phyloP scores from a whole-genome alignment of 23 tunicate genomes.

The Ascidia mentula region DNA sequence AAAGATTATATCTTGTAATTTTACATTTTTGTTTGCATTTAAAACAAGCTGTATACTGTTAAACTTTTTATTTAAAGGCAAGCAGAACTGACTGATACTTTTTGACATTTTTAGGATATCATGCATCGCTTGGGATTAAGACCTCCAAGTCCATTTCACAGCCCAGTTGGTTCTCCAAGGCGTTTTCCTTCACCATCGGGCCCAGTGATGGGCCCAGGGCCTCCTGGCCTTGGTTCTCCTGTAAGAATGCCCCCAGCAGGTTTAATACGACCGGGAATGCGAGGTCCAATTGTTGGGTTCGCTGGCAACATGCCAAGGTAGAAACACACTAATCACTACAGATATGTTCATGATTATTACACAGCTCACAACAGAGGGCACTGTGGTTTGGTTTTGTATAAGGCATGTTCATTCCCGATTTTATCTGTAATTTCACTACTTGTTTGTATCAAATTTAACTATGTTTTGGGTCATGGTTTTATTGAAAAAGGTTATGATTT shows the following conservation, averaged over 20 bases:
- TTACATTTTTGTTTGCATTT: no score
- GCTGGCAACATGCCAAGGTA: neutral
- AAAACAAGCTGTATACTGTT: neutral
- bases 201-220: neutral
- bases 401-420: no score
- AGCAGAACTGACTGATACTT: neutral
- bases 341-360: no score
- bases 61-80: neutral
- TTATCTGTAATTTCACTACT: no score
- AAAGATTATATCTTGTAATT: neutral
- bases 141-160: conserved; percentile 25
- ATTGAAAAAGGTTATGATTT: no score
- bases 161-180: conserved; percentile 60
- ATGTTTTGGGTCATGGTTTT: no score
- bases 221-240: neutral
- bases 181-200: conserved; percentile 26
- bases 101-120: conserved; percentile 38
- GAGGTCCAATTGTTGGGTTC: neutral
- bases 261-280: neutral
- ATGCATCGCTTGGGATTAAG: conserved; percentile 54
- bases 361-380: no score
- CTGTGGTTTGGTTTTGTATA: no score
- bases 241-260: conserved; percentile 18
- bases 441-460: no score
- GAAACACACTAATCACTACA: no score